Evolutionary conservation across 2,113 vertebrate species (phyloP).

Genomic region (Hiodon tergisus): DNA sequence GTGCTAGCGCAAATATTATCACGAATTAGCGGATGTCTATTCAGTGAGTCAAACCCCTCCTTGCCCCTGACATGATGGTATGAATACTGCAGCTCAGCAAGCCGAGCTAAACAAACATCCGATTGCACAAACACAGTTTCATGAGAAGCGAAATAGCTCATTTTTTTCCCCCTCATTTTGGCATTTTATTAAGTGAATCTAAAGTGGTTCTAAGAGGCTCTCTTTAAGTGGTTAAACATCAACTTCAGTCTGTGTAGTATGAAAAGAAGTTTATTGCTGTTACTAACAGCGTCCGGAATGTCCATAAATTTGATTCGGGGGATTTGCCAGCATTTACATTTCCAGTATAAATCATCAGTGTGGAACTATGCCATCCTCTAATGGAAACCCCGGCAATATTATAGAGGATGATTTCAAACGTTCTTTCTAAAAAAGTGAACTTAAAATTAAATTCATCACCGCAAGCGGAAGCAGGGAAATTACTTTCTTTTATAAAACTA

Average conservation of each 20-base stretch:
- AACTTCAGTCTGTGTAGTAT: constrained; percentile 15
- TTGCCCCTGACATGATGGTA: too few species aligned
- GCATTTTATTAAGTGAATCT: too few species aligned
- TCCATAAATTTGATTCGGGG: not conserved
- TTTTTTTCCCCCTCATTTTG: too few species aligned
- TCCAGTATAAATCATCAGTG: not conserved
- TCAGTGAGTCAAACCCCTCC: too few species aligned
- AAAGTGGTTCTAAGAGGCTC: constrained; percentile 30
- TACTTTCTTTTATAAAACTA: not conserved
- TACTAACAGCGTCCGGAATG: constrained; percentile 10
- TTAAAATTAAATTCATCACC: not conserved
- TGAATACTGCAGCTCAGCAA: too few species aligned
- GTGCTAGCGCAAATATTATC: too few species aligned
- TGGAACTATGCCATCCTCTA: not conserved
- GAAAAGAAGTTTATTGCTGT: constrained; percentile 7
- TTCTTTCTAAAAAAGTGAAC: not conserved
- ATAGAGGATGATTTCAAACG: not conserved
- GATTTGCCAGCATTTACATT: not conserved
- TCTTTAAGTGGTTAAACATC: constrained; percentile 4
- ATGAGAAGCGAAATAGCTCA: too few species aligned
- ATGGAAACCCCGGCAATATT: constrained; percentile 5
- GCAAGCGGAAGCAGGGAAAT: not conserved
- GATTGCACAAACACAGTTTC: too few species aligned
- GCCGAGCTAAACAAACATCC: too few species aligned
- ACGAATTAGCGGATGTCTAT: too few species aligned